Conservation (phyloP, 2,888 invertebrate species). For the Syrphus vitripennis region DNA sequence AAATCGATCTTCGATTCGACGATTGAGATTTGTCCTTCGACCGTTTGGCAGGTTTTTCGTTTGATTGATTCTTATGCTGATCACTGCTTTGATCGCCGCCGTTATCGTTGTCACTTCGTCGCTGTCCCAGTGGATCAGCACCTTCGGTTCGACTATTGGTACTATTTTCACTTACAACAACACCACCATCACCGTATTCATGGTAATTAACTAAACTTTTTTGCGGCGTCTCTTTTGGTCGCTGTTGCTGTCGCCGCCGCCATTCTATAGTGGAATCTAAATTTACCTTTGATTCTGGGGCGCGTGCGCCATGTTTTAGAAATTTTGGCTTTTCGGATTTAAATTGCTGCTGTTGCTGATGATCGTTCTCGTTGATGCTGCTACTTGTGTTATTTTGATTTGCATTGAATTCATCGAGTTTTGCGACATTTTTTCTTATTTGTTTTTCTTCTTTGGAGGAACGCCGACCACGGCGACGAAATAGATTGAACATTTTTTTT, state of each 20-base stretch:
- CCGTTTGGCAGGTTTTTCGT: constrained; percentile 41
- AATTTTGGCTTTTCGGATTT: constrained; percentile 9
- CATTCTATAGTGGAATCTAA: constrained; percentile 50
- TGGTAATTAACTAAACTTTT: constrained; percentile 50
- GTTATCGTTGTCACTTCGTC: constrained; percentile 67
- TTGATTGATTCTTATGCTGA: constrained; percentile 23
- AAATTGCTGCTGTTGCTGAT: too few relatives aligned
- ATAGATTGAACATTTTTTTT: constrained; percentile 56
- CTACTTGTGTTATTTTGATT: constrained; percentile 5
- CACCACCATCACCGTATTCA: constrained; percentile 53
- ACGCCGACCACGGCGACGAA: constrained; percentile 59
- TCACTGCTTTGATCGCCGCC: constrained; percentile 60
- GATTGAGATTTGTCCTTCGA: constrained; percentile 35
- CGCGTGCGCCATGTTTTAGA: constrained; percentile 51
- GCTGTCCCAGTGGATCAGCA: constrained; percentile 71
- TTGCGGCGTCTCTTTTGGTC: constrained; percentile 42
- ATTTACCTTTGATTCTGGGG: constrained; percentile 55
- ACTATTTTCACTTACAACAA: constrained; percentile 65
- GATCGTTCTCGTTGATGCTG: neutral
- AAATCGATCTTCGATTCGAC: constrained; percentile 45
- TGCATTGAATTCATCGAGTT: constrained; percentile 44
- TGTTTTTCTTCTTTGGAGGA: constrained; percentile 55
- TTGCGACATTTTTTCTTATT: constrained; percentile 46
- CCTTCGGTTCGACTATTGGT: constrained; percentile 73
- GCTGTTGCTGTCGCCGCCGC: neutral